Evolutionary conservation across 64 coral and sea anemone genomes (phyloP).

Genomic region (Platygyra sinensis): DNA sequence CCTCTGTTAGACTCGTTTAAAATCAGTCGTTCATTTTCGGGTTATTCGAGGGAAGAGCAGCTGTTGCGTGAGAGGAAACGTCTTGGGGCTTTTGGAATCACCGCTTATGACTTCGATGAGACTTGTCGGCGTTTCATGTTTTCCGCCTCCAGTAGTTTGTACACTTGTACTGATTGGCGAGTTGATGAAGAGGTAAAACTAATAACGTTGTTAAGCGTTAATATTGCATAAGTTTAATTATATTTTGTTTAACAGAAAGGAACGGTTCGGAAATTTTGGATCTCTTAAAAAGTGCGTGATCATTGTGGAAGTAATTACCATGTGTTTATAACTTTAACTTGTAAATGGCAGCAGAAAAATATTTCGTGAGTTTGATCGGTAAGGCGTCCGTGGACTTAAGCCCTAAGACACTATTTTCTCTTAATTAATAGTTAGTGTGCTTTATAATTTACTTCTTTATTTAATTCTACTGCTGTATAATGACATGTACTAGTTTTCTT

Average conservation of each 20-base stretch:
- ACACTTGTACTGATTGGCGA: conserved; percentile 73
- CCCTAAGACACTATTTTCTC: background rate
- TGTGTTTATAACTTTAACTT: background rate
- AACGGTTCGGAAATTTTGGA: background rate
- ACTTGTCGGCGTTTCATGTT: conserved; percentile 85
- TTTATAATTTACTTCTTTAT: too few relatives aligned
- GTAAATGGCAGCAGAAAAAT: conserved; percentile 1
- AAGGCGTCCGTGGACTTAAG: background rate
- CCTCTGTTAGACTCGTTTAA: conserved; percentile 70
- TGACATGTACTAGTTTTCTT: too few relatives aligned
- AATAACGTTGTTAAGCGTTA: background rate
- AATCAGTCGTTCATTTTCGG: conserved; percentile 82
- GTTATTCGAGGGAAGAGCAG: conserved; percentile 94
- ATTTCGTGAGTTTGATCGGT: background rate
- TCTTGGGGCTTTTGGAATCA: conserved; percentile 93
- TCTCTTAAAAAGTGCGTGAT: background rate
- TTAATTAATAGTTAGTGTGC: background rate
- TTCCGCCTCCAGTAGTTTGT: conserved; percentile 85
- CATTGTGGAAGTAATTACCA: background rate
- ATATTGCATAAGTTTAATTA: background rate
- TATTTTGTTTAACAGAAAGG: background rate
- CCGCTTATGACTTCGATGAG: conserved; percentile 92
- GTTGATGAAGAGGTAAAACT: conserved; percentile 13
- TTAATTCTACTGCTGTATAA: too few relatives aligned
- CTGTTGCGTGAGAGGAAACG: conserved; percentile 90